Evolutionary conservation across 2,113 vertebrate species (phyloP).

Genomic region (Trachemys scripta): DNA sequence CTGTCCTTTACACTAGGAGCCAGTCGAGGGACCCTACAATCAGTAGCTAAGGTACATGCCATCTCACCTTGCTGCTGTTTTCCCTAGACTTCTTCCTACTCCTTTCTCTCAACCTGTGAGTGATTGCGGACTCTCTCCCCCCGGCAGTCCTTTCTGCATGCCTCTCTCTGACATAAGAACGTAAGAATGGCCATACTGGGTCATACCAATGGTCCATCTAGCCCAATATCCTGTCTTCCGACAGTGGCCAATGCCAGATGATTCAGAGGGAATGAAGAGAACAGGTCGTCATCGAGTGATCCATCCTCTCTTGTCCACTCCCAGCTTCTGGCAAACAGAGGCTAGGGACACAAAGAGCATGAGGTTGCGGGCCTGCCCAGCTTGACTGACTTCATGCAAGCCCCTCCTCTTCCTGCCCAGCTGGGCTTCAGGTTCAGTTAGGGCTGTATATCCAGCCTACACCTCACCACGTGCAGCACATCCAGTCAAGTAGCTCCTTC

Average conservation of each 20-base stretch:
- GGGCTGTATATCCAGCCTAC: background rate
- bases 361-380: background rate
- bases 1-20: background rate
- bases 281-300: background rate
- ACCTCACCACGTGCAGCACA: background rate
- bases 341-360: background rate
- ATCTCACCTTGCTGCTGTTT: background rate
- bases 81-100: background rate
- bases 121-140: background rate
- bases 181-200: background rate
- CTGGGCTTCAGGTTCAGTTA: background rate
- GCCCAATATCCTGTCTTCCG: background rate
- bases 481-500: background rate
- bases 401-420: background rate
- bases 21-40: background rate
- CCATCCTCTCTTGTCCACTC: background rate
- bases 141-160: background rate
- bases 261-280: background rate
- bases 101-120: background rate
- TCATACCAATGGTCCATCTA: background rate
- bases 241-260: background rate
- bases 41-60: background rate
- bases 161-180: background rate
- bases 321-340: background rate
- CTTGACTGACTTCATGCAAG: background rate